A percentile compares a stretch with the other conserved stretches of the same genome.
phyloP scores from a whole-genome alignment of 1,140 invertebrate species.

The Onthophagus taurus region DNA sequence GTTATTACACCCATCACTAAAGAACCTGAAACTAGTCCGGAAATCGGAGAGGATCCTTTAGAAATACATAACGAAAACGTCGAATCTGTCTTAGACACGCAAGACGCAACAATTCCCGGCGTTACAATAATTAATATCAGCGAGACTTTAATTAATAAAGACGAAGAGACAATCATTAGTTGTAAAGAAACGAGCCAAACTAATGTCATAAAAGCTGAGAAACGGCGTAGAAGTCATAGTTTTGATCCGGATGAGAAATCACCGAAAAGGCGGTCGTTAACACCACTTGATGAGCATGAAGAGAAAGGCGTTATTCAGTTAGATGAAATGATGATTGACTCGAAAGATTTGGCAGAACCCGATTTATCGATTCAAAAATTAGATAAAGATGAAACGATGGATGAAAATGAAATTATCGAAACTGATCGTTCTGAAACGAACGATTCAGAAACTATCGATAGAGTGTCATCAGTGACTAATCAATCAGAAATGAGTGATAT shows the following conservation, averaged over 20 bases:
- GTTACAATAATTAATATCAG: constrained; percentile 33
- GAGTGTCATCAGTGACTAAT: neutral
- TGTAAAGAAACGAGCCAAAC: constrained; percentile 23
- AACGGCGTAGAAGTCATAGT: constrained; percentile 27
- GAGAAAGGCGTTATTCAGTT: neutral
- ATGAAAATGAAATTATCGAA: neutral
- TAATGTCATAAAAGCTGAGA: constrained; percentile 21
- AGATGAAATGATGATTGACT: neutral
- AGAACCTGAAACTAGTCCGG: constrained; percentile 10
- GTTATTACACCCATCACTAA: constrained; percentile 12
- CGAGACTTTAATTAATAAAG: constrained; percentile 32
- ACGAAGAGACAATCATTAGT: constrained; percentile 37
- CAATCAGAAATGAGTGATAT: too few relatives aligned
- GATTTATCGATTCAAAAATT: constrained; percentile 3
- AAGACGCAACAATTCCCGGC: neutral
- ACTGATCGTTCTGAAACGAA: constrained; percentile 3
- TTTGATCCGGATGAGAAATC: constrained; percentile 22
- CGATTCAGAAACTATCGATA: neutral
- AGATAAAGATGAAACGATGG: constrained; percentile 18
- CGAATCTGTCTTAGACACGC: neutral
- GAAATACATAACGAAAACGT: constrained; percentile 9
- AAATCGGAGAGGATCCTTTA: constrained; percentile 14
- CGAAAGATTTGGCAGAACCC: neutral
- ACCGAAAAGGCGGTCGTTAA: constrained; percentile 29
- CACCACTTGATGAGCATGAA: constrained; percentile 12